Percentiles rank a stretch among this genome's conserved stretches.
Evolutionary conservation across 2,888 invertebrate genomes (phyloP).

Genomic region (Malthinus seriepunctatus): DNA sequence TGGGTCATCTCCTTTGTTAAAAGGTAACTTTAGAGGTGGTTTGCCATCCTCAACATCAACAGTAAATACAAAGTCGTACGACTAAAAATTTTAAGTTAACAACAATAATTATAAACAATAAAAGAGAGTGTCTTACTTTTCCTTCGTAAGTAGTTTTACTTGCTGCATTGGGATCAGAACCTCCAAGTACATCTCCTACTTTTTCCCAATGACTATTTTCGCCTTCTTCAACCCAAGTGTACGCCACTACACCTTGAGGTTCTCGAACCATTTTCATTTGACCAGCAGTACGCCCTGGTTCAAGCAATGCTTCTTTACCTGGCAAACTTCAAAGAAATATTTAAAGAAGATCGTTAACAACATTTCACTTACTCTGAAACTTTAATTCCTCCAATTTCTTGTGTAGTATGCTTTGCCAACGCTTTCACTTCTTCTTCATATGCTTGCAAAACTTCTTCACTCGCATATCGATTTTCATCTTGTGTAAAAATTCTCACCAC

Average conservation of each 20-base stretch:
- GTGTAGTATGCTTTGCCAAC: constrained; percentile 63
- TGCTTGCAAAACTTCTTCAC: constrained; percentile 60
- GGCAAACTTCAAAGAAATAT: constrained; percentile 65
- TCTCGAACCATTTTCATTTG: constrained; percentile 84
- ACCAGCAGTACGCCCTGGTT: constrained; percentile 80
- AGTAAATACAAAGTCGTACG: constrained; percentile 94
- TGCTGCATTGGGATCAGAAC: constrained; percentile 62
- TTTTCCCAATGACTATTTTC: constrained; percentile 70
- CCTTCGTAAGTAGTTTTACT: constrained; percentile 85
- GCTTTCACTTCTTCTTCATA: constrained; percentile 76
- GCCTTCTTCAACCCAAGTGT: constrained; percentile 74
- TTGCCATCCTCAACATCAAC: constrained; percentile 94
- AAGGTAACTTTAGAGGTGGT: constrained; percentile 88
- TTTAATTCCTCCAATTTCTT: constrained; percentile 84
- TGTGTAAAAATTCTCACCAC: constrained; percentile 83
- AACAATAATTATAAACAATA: too few species aligned
- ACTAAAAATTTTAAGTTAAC: constrained; percentile 51
- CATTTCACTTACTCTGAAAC: constrained; percentile 70
- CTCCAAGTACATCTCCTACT: constrained; percentile 88
- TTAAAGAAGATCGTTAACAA: background rate
- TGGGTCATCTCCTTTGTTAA: constrained; percentile 88
- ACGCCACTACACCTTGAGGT: constrained; percentile 74
- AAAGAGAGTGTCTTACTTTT: constrained; percentile 59
- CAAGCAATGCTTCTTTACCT: constrained; percentile 74
- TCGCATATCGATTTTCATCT: constrained; percentile 71